Evolutionary conservation across 2,113 vertebrate species (phyloP), one percentile per base, ranked within the genome.

Genomic region (Tachuris rubrigastra): DNA sequence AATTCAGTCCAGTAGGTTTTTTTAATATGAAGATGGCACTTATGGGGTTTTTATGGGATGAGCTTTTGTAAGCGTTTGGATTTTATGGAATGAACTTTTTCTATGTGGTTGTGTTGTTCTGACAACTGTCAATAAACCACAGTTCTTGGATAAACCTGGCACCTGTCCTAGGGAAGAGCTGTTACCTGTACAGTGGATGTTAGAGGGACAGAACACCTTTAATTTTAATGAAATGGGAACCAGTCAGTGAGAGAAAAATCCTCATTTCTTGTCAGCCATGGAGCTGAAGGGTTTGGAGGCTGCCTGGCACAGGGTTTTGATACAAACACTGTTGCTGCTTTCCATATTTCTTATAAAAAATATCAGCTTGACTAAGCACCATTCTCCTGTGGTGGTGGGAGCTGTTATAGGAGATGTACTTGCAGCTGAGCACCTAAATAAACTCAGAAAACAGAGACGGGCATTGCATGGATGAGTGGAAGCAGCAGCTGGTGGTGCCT

Each of bases 51-150:
- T 91, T 86, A 81, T 91, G 84, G 95, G 91, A 58, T 94, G 76
- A 23, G 39, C 19, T 95, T 88, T 85, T 56, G 91, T 88, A 35
- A 63, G 11, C 39, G 4, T 27, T 63, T 18, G 60, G 60, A 63
- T 41, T 63, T 63, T 41, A 20, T 63, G 80, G 95, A 90, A 53
- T 96, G 80, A 21, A 39, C 17, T 95, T 88, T 88, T 87, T 59
- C 91, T 89, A 27, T 2, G 14, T 24, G 25, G 83, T 96, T 96
- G 87, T 16, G 9, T 73, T 37, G 25, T 95, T 93, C 76, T 97
- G 96, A 52, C 85, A 24, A 50, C 85, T 89, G 95, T 95, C 83
- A 97, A 82, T 98, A 95, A 97, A 96, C 33, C 42, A 17, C 41
- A 83, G 68, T 60, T 90, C 47, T 93, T 49, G n/a, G 84, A 67